phyloP scores from a whole-genome alignment of 1,140 invertebrate species.

The Anastrepha ludens region DNA sequence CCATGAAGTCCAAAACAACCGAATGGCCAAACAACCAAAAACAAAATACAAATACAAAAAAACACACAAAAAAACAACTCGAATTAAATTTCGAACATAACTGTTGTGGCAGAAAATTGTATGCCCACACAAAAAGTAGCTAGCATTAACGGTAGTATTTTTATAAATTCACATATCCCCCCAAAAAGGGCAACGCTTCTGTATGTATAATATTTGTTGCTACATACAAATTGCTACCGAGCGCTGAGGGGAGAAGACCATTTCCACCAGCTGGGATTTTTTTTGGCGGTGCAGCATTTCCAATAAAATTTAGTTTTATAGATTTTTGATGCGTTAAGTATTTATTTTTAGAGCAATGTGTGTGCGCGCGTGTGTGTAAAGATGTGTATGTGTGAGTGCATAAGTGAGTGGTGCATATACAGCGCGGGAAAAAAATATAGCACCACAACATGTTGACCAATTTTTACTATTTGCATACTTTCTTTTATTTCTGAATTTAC shows the following conservation, averaged over 20 bases:
- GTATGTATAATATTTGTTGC: neutral
- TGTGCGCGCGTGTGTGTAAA: neutral
- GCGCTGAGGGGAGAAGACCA: no score
- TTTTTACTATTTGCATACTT: no score
- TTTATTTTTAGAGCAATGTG: neutral
- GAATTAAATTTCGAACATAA: constrained; percentile 17
- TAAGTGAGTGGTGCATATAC: no score
- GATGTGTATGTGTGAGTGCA: no score
- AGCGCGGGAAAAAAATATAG: no score
- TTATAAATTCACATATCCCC: neutral
- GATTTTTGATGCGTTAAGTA: constrained; percentile 25
- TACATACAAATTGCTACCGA: neutral
- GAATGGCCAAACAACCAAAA: neutral
- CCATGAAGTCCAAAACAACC: neutral
- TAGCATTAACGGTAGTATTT: neutral
- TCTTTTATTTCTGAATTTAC: no score
- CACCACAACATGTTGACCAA: no score
- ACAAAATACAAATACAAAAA: no score
- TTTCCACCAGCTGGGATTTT: neutral
- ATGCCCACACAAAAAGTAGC: constrained; percentile 1
- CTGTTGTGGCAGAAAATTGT: neutral
- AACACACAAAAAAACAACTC: neutral
- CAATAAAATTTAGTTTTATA: constrained; percentile 44
- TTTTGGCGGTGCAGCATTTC: constrained; percentile 8
- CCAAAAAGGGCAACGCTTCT: neutral